Evolutionary conservation across 2,113 vertebrate species (phyloP).

Genomic region (Nipponia nippon): DNA sequence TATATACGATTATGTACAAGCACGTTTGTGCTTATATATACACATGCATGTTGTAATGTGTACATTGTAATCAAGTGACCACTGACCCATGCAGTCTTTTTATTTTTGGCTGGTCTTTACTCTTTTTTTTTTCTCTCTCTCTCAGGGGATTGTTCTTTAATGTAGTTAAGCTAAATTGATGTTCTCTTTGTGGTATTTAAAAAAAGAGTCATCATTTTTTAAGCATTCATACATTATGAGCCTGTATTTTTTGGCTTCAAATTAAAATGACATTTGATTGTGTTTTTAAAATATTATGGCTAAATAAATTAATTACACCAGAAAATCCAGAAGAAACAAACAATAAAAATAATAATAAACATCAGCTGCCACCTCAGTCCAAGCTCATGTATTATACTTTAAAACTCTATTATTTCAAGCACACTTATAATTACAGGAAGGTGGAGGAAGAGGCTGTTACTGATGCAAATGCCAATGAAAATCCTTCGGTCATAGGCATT

Average conservation of each 20-base stretch:
- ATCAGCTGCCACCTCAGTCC: not conserved
- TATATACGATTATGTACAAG: not conserved
- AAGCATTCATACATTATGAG: constrained; percentile 47
- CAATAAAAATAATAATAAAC: constrained; percentile 32
- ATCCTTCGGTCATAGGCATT: not conserved
- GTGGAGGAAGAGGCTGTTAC: not conserved
- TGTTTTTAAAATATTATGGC: constrained; percentile 54
- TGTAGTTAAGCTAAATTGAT: constrained; percentile 68
- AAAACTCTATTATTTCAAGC: not conserved
- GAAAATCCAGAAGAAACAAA: constrained; percentile 45
- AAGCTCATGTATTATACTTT: not conserved
- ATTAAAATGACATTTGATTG: constrained; percentile 60
- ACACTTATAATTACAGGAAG: not conserved
- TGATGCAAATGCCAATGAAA: not conserved
- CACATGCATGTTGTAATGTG: not conserved
- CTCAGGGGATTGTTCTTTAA: constrained; percentile 49
- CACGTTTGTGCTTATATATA: constrained; percentile 9
- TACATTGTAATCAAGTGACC: constrained; percentile 34
- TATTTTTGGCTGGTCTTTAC: constrained; percentile 57
- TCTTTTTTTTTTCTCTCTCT: not conserved
- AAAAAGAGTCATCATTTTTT: constrained; percentile 54
- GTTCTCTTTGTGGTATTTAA: constrained; percentile 41
- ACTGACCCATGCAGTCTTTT: constrained; percentile 53
- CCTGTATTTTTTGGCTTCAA: constrained; percentile 64
- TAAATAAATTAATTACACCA: constrained; percentile 58